phyloP scores from a whole-genome alignment of 2,113 vertebrate genomes.

The Mesocricetus auratus region DNA sequence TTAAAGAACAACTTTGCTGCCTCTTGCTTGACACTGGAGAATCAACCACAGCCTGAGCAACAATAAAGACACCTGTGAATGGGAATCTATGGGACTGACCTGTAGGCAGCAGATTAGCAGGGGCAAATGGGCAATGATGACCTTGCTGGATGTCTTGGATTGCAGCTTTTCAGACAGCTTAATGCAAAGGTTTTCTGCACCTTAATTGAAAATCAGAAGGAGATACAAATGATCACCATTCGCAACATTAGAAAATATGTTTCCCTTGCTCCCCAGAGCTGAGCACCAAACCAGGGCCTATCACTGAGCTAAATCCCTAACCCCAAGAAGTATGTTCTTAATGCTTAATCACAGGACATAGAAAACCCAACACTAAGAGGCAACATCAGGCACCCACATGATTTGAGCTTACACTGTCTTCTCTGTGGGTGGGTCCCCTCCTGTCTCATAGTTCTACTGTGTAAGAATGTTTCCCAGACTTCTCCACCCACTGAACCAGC shows the following conservation, averaged over 20 bases:
- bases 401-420: neutral
- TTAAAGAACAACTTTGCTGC: neutral
- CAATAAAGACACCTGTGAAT: neutral
- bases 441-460: neutral
- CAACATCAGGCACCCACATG: neutral
- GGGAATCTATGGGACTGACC: conserved; percentile 84
- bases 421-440: neutral
- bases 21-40: neutral
- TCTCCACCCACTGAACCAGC: neutral
- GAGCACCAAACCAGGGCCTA: neutral
- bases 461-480: neutral
- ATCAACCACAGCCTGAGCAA: neutral
- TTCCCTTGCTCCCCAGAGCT: neutral
- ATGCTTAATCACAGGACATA: neutral
- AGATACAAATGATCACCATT: neutral
- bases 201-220: conserved; percentile 81
- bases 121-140: conserved; percentile 97
- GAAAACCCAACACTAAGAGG: neutral
- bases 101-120: conserved; percentile 97
- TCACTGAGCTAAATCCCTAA: neutral
- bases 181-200: conserved; percentile 96
- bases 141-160: conserved; percentile 97
- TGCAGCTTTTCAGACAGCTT: conserved; percentile 97
- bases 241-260: neutral
- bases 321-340: neutral